Conservation (phyloP, 2,797 vertebrate species). For the Urocyon cinereoargenteus region DNA sequence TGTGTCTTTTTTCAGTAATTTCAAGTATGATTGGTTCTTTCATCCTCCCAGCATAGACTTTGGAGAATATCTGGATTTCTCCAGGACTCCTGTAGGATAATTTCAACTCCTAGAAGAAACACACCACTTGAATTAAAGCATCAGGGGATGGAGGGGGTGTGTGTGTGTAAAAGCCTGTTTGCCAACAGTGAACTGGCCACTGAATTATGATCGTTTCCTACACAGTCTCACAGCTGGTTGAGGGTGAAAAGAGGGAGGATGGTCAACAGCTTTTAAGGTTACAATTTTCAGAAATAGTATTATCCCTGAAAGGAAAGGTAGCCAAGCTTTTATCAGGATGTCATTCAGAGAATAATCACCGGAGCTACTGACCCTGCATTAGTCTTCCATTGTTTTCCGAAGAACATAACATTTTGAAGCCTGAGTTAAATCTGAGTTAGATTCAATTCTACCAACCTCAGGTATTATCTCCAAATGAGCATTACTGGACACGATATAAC, state of each 20-base stretch:
- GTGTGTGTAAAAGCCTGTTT: not conserved
- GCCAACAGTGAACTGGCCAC: not conserved
- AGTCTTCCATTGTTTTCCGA: not conserved
- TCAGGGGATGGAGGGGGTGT: not conserved
- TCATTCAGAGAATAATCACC: not conserved
- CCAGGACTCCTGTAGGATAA: conserved; percentile 14
- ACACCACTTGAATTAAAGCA: not conserved
- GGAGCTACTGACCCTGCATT: not conserved
- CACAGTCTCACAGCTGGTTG: not conserved
- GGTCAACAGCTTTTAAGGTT: not conserved
- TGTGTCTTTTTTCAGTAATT: not conserved
- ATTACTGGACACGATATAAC: not conserved
- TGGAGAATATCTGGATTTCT: not conserved
- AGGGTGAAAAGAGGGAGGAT: not conserved
- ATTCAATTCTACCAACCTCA: not conserved
- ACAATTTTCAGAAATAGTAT: not conserved
- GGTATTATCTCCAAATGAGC: not conserved
- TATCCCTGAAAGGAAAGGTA: not conserved
- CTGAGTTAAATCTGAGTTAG: not conserved
- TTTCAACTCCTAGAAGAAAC: conserved; percentile 16
- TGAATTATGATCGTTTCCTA: not conserved
- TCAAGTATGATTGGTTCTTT: not conserved
- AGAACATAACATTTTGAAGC: not conserved
- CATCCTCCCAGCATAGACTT: not conserved
- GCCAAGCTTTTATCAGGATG: not conserved